phyloP scores from a whole-genome alignment of 2,888 invertebrate species.

The Parasteatoda lunata region DNA sequence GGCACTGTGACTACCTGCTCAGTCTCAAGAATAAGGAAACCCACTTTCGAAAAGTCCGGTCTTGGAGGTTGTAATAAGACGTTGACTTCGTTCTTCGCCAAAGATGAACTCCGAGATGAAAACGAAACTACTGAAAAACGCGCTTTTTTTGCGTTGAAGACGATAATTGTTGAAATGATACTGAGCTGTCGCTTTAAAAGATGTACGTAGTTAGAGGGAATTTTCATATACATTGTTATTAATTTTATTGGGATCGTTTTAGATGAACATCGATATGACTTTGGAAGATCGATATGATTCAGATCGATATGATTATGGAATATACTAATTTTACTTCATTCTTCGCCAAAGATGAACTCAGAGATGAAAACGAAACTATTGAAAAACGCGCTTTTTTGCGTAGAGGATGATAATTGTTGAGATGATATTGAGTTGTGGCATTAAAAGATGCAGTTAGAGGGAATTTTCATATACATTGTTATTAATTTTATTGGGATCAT shows the following conservation, averaged over 20 bases:
- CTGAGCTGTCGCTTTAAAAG: neutral
- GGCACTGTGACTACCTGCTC: conserved; percentile 16
- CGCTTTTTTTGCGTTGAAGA: conserved; percentile 4
- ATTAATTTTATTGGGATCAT: neutral
- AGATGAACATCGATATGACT: neutral
- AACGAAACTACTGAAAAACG: conserved; percentile 20
- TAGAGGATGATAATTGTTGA: neutral
- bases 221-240: neutral
- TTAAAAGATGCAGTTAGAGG: neutral
- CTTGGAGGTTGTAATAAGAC: conserved; percentile 6
- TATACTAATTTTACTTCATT: too few species aligned
- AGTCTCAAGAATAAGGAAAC: conserved; percentile 24
- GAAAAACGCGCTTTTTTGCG: too few species aligned
- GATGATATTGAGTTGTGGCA: neutral
- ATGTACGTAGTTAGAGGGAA: neutral
- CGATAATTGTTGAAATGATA: neutral
- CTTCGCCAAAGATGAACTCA: too few species aligned
- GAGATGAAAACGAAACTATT: too few species aligned
- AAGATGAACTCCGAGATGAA: conserved; percentile 21
- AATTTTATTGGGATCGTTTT: neutral
- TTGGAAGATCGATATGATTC: too few species aligned
- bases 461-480: neutral
- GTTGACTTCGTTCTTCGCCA: conserved; percentile 31
- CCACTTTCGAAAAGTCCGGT: conserved; percentile 41
- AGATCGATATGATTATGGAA: too few species aligned